Base-by-base conservation (phyloP, 2,888 invertebrate genomes). In the Loripinus fragilis region DNA sequence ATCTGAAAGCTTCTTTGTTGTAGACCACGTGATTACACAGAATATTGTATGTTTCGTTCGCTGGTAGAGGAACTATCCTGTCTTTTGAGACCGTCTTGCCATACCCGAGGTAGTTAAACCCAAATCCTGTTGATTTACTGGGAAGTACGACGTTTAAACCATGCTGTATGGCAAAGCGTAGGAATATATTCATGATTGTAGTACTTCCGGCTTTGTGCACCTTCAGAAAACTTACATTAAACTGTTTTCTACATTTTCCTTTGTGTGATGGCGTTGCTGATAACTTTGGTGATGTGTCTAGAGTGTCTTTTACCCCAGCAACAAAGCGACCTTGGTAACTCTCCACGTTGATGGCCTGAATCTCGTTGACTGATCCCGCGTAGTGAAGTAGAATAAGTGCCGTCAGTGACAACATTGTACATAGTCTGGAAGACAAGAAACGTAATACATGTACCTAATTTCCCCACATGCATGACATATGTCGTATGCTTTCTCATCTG, bases 121-220 rank as follows among this genome's bases (percentile, higher is more conserved):
- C 83, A 28, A 67, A 76, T 17, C 80, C 85, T 0, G 66, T 50
- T 0, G 76, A 76, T 30, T 79, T 79, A n/a, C 71, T 78, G 23
- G 90, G 90, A 25, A 91, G 83, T 8, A 88, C 89, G 35, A 91
- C 80, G 78, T 86, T 90, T n/a, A 91, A 76, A 3, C 87, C 67
- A 66, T 87, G 74, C 3, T 65, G 69, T 2, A 88, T 78, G 17
- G 86, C 90, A 78, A 85, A 90, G 7, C 90, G 86, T 50, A 87
- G 80, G 42, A 91, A 85, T 74, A 91, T 90, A 73, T 89, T 90
- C 85, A 88, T 86, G 3, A 90, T 70, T 0, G 91, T 90, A 30
- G 90, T 88, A 67, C 90, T 89, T 42, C 90, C 91, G 15, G 90
- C 85, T 81, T 91, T 90, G 86, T 91, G 91, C 10, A 89, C 87